Evolutionary conservation across 2,113 vertebrate species (phyloP).

Genomic region (Merops nubicus): DNA sequence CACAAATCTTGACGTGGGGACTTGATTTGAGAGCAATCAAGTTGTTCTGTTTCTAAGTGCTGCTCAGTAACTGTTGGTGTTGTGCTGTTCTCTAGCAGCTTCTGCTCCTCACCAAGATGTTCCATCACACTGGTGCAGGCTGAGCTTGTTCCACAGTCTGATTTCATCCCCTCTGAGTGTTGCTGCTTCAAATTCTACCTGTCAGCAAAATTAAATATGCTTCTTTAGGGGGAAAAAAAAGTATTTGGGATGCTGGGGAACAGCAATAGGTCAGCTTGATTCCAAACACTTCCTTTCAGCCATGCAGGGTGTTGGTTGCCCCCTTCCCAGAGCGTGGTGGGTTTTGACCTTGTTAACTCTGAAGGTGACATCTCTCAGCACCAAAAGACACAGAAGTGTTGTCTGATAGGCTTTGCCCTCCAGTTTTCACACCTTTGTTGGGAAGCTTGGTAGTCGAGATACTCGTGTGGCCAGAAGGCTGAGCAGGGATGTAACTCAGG

Average conservation of each 20-base stretch:
- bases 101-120: neutral
- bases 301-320: neutral
- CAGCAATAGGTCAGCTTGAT: neutral
- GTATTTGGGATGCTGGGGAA: neutral
- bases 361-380: no score
- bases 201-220: neutral
- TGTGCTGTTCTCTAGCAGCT: neutral
- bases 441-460: neutral
- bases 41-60: neutral
- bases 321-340: neutral
- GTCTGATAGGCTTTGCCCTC: neutral
- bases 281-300: neutral
- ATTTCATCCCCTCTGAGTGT: neutral
- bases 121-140: neutral
- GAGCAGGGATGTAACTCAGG: neutral
- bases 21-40: accelerated
- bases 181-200: neutral
- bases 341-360: neutral
- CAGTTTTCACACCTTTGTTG: neutral
- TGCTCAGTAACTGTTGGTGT: neutral
- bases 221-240: neutral
- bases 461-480: neutral
- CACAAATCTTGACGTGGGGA: neutral
- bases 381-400: no score
- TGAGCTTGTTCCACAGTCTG: neutral